phyloP scores from a whole-genome alignment of 2,888 invertebrate genomes.

The Euzophera pinguis region DNA sequence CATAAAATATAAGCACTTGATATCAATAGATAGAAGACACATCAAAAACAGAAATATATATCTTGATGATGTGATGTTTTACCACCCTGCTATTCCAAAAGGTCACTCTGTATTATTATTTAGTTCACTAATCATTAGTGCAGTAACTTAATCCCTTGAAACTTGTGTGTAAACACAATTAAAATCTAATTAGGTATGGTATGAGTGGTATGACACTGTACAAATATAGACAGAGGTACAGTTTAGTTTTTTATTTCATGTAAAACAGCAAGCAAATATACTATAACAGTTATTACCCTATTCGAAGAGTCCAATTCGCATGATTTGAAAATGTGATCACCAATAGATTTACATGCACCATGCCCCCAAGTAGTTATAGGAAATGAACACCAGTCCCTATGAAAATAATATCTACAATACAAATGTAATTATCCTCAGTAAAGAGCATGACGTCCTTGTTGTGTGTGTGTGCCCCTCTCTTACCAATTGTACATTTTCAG shows the following conservation, averaged over 20 bases:
- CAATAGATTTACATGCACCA: neutral
- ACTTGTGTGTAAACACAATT: neutral
- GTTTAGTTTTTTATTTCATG: too few relatives aligned
- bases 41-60: too few relatives aligned
- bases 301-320: neutral
- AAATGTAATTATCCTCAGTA: neutral
- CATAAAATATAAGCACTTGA: too few relatives aligned
- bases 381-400: neutral
- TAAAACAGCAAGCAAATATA: too few relatives aligned
- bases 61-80: too few relatives aligned
- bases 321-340: neutral
- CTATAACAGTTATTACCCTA: too few relatives aligned
- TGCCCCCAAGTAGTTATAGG: neutral
- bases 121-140: too few relatives aligned
- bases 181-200: neutral
- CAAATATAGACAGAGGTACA: too few relatives aligned
- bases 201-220: too few relatives aligned
- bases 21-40: too few relatives aligned
- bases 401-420: neutral
- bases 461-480: constrained; percentile 58
- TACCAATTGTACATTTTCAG: constrained; percentile 79
- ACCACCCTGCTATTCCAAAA: too few relatives aligned
- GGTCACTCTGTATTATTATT: neutral
- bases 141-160: neutral
- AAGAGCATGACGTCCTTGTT: constrained; percentile 23